Evolutionary conservation across 2,797 vertebrate species (phyloP).

Genomic region (Acanthis flammea): DNA sequence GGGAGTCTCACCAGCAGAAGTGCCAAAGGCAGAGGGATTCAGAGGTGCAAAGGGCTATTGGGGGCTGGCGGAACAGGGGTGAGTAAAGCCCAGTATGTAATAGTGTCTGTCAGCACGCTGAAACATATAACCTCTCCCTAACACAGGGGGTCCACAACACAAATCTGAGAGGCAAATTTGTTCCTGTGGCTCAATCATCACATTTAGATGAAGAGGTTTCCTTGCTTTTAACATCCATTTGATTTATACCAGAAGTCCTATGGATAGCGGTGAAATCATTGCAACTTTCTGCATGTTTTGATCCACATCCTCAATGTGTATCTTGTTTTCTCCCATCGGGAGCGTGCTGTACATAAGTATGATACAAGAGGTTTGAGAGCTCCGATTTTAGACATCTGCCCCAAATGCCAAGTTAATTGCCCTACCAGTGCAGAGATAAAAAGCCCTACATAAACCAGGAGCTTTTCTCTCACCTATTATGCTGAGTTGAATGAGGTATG

Average conservation of each 20-base stretch:
- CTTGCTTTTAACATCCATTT: background rate
- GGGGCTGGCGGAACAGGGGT: background rate
- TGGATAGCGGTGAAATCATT: background rate
- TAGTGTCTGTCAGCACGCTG: constrained; percentile 11
- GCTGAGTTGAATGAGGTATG: background rate
- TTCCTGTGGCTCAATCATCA: constrained; percentile 23
- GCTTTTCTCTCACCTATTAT: background rate
- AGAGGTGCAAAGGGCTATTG: background rate
- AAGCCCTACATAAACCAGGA: background rate
- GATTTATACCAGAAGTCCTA: constrained; percentile 16
- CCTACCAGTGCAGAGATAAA: background rate
- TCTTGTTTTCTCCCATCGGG: background rate
- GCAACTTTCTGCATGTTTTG: constrained; percentile 25
- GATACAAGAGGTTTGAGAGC: background rate
- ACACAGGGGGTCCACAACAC: constrained; percentile 4
- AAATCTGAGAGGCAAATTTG: constrained; percentile 22
- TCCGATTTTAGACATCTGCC: background rate
- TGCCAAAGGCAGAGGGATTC: constrained; percentile 33
- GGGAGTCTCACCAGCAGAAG: constrained; percentile 41
- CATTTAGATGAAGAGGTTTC: constrained; percentile 2
- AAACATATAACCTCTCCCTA: constrained; percentile 11
- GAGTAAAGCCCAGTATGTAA: constrained; percentile 11
- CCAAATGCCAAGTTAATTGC: background rate
- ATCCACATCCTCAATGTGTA: background rate
- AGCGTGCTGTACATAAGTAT: background rate